Evolutionary conservation across 2,888 invertebrate species (phyloP).

Genomic region (Meiosimyza platycephala): DNA sequence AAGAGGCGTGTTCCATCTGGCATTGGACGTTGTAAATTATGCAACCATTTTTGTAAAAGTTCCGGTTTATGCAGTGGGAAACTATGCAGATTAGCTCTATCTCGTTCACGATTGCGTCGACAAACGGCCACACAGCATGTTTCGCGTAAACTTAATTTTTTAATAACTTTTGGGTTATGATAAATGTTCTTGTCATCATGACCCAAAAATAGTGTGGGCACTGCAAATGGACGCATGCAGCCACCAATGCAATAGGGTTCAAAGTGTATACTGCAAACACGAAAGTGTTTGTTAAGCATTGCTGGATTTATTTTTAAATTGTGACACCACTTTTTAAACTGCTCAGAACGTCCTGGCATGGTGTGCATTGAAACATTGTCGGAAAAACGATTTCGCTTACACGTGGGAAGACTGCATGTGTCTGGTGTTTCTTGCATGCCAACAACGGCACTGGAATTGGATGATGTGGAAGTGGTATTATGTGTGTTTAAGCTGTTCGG

Average conservation of each 20-base stretch:
- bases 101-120: conserved; percentile 59
- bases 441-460: conserved; percentile 52
- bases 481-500: background rate
- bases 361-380: conserved; percentile 59
- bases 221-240: conserved; percentile 62
- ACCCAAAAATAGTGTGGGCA: conserved; percentile 58
- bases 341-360: conserved; percentile 58
- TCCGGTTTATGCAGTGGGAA: conserved; percentile 57
- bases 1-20: conserved; percentile 60
- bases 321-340: conserved; percentile 62
- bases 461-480: conserved; percentile 44
- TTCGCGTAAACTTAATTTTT: conserved; percentile 60
- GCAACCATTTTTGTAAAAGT: conserved; percentile 58
- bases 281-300: conserved; percentile 59
- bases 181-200: conserved; percentile 60
- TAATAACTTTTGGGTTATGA: conserved; percentile 61
- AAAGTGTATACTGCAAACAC: conserved; percentile 60
- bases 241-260: conserved; percentile 62
- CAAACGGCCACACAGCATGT: conserved; percentile 59
- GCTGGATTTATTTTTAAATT: conserved; percentile 57
- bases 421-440: conserved; percentile 49
- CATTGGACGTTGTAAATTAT: conserved; percentile 56
- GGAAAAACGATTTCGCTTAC: conserved; percentile 59
- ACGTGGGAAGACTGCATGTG: conserved; percentile 58
- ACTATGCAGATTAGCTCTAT: conserved; percentile 60